Evolutionary conservation across 1,140 invertebrate genomes (phyloP).

Genomic region (Cotesia chilonis): DNA sequence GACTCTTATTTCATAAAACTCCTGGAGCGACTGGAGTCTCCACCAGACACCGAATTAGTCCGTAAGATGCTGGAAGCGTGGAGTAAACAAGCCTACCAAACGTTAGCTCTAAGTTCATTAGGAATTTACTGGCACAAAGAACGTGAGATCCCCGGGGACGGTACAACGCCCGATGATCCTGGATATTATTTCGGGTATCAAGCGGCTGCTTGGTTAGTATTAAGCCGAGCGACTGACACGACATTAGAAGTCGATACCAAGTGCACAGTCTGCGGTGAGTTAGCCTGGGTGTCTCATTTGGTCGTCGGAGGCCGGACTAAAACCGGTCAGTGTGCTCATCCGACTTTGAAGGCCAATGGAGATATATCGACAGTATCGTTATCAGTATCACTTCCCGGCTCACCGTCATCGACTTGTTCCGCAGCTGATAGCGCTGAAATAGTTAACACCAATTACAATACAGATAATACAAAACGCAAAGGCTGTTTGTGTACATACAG

Average conservation of each 20-base stretch:
- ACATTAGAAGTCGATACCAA: conserved; percentile 20
- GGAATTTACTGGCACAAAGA: conserved; percentile 8
- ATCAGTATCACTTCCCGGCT: too few species aligned
- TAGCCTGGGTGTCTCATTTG: conserved; percentile 31
- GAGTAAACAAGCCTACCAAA: conserved; percentile 26
- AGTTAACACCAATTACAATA: too few species aligned
- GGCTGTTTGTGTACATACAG: conserved; percentile 24
- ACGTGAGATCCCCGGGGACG: neutral
- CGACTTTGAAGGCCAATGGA: conserved; percentile 1
- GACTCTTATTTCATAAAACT: conserved; percentile 14
- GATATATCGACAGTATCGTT: neutral
- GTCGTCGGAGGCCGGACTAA: conserved; percentile 27
- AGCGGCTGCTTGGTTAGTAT: conserved; percentile 25
- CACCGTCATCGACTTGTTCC: too few species aligned
- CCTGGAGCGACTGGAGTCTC: neutral
- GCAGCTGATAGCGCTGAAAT: too few species aligned
- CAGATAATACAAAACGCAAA: conserved; percentile 2
- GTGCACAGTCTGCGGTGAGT: conserved; percentile 22
- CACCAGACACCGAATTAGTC: conserved; percentile 2
- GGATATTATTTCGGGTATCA: conserved; percentile 34
- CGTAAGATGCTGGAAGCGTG: conserved; percentile 19
- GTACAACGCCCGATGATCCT: neutral
- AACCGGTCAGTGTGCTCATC: conserved; percentile 28
- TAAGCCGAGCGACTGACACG: conserved; percentile 16
- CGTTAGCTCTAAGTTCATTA: conserved; percentile 19